phyloP scores from a whole-genome alignment of 1,140 invertebrate genomes.

The Plutomurus gul region DNA sequence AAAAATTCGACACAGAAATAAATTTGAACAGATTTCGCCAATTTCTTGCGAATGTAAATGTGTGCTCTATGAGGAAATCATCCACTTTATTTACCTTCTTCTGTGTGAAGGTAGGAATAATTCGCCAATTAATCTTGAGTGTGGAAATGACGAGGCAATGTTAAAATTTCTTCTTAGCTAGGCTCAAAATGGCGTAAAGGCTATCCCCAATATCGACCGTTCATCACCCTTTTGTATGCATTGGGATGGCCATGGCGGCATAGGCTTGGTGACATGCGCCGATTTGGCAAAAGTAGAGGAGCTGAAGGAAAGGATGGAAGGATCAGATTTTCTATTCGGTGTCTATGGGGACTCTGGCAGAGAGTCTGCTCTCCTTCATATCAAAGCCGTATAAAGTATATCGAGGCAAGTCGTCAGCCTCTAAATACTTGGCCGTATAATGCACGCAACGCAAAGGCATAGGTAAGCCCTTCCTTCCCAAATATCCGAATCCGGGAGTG shows the following conservation, averaged over 20 bases:
- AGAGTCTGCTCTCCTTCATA: slow-evolving; percentile 2
- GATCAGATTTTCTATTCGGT: background rate
- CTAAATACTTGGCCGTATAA: background rate
- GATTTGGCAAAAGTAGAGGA: background rate
- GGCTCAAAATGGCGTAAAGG: slow-evolving; percentile 42
- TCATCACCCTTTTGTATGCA: slow-evolving; percentile 39
- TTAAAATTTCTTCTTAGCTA: background rate
- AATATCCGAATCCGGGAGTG: slow-evolving; percentile 31
- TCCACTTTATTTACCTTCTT: too few relatives aligned
- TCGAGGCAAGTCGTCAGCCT: background rate
- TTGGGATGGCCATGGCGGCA: slow-evolving; percentile 24
- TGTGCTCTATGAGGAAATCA: too few relatives aligned
- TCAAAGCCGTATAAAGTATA: background rate
- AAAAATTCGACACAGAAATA: too few relatives aligned
- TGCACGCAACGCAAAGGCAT: background rate
- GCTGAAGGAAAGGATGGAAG: slow-evolving; percentile 11
- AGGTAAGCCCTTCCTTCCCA: slow-evolving; percentile 39
- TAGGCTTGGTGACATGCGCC: slow-evolving; percentile 19
- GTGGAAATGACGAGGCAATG: background rate
- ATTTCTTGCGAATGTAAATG: too few relatives aligned
- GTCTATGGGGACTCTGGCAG: background rate
- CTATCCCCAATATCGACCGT: slow-evolving; percentile 46
- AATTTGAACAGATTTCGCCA: too few relatives aligned
- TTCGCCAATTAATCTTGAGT: background rate
- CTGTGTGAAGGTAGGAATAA: too few relatives aligned